These are phyloP conservation scores for Leptonema lineaticorne DNA, from an alignment of 1,140 invertebrate species.

Conservation along the genomic window DNA sequence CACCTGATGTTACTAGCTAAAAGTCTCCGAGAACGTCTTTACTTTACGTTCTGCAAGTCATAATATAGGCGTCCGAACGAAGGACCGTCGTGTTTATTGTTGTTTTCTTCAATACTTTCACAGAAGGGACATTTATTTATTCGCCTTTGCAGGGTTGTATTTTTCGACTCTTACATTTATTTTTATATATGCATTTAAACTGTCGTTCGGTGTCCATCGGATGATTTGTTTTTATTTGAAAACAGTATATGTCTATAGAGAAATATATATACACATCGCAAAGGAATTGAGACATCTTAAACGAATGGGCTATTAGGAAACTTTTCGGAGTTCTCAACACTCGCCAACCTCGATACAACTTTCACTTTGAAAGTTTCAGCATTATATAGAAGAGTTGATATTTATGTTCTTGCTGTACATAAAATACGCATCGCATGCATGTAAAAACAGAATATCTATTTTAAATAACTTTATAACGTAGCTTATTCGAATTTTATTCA, in stretches of 20 bases:
- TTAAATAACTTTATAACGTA: too few relatives aligned
- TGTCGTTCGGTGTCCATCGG: conserved; percentile 29
- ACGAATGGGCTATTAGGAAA: conserved; percentile 38
- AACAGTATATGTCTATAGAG: not conserved
- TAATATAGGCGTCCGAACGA: conserved; percentile 23
- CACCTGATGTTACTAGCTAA: not conserved
- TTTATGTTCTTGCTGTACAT: conserved; percentile 6
- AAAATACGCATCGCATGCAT: not conserved
- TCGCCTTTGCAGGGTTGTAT: too few relatives aligned
- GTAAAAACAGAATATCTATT: too few relatives aligned
- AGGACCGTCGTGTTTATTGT: conserved; percentile 41
- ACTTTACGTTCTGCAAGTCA: not conserved
- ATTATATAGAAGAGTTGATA: not conserved
- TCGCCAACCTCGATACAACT: conserved; percentile 18
- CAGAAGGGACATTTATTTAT: not conserved
- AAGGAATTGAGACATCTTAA: conserved; percentile 39
- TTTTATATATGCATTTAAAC: conserved; percentile 35
- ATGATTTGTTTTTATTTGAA: not conserved
- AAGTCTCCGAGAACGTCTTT: not conserved
- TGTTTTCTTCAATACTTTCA: conserved; percentile 41
- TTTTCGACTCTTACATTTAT: conserved; percentile 30
- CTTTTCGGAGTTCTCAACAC: conserved; percentile 29
- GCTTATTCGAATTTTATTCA: too few relatives aligned
- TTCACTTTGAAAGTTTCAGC: conserved; percentile 23
- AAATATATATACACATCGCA: conserved; percentile 15